These are phyloP conservation scores for Cerastis rubricosa DNA, from an alignment of 2,888 invertebrate genomes.

Conservation along the genomic window DNA sequence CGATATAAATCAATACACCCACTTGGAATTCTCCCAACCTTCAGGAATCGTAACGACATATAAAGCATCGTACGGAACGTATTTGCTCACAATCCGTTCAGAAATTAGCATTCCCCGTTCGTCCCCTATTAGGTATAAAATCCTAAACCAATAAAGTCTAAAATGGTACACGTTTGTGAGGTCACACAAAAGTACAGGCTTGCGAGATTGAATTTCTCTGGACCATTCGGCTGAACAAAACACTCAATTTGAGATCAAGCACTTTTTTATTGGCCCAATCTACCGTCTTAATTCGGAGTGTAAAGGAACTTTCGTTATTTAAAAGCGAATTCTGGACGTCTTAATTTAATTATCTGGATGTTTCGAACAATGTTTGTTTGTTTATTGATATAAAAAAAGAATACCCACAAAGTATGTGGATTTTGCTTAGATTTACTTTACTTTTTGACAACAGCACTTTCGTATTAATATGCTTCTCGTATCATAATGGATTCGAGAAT, in stretches of 20 bases:
- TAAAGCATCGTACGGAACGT: conserved; percentile 48
- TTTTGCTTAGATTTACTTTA: neutral
- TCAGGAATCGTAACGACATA: conserved; percentile 47
- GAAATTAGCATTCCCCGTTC: conserved; percentile 66
- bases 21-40: conserved; percentile 42
- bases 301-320: conserved; percentile 56
- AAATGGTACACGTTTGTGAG: conserved; percentile 60
- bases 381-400: neutral
- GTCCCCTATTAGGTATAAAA: conserved; percentile 63
- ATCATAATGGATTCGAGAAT: no score
- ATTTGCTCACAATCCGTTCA: conserved; percentile 63
- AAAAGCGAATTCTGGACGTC: conserved; percentile 47
- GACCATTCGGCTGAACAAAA: conserved; percentile 77
- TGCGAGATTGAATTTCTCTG: conserved; percentile 72
- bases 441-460: neutral
- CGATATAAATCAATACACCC: conserved; percentile 52
- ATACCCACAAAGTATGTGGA: neutral
- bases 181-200: conserved; percentile 66
- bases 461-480: no score
- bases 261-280: conserved; percentile 75
- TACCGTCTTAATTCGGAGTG: conserved; percentile 65
- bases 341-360: conserved; percentile 32
- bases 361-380: conserved; percentile 12
- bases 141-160: conserved; percentile 70
- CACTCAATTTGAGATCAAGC: conserved; percentile 81